These are phyloP conservation scores for Rhabdornis inornatus DNA, from an alignment of 2,113 vertebrate genomes.

Conservation along the genomic window DNA sequence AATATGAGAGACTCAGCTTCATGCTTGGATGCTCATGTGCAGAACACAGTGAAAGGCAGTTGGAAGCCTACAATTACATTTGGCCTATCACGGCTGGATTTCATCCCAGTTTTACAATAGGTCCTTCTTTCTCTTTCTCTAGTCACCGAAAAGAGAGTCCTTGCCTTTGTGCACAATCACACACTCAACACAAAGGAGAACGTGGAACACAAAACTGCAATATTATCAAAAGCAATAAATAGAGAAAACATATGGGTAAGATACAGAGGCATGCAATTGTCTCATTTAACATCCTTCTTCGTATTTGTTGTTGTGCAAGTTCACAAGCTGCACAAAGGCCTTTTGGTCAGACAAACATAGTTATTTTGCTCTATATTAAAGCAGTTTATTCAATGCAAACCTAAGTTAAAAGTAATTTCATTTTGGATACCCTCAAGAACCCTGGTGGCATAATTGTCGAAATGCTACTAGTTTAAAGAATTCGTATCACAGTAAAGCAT, in stretches of 20 bases:
- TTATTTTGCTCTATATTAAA: background rate
- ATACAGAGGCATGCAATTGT: background rate
- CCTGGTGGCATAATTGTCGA: background rate
- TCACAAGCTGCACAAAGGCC: background rate
- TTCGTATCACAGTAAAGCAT: background rate
- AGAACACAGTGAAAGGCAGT: background rate
- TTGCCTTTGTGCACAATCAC: background rate
- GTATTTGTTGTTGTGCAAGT: background rate
- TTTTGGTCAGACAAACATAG: background rate
- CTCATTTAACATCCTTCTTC: background rate
- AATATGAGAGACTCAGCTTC: background rate
- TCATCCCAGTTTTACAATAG: background rate
- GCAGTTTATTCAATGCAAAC: background rate
- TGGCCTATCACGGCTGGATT: background rate
- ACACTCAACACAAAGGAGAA: background rate
- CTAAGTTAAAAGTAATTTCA: background rate
- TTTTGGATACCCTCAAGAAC: background rate
- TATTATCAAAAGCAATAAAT: background rate
- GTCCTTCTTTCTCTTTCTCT: background rate
- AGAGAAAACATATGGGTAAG: background rate
- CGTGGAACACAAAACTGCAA: background rate
- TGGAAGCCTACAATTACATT: constrained; percentile 32
- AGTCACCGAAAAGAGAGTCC: background rate
- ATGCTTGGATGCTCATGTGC: background rate
- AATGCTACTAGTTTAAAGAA: background rate